A percentile compares a stretch with the other conserved stretches of the same genome.
phyloP scores from a whole-genome alignment of 2,113 vertebrate genomes.

The Embiotoca jacksoni region DNA sequence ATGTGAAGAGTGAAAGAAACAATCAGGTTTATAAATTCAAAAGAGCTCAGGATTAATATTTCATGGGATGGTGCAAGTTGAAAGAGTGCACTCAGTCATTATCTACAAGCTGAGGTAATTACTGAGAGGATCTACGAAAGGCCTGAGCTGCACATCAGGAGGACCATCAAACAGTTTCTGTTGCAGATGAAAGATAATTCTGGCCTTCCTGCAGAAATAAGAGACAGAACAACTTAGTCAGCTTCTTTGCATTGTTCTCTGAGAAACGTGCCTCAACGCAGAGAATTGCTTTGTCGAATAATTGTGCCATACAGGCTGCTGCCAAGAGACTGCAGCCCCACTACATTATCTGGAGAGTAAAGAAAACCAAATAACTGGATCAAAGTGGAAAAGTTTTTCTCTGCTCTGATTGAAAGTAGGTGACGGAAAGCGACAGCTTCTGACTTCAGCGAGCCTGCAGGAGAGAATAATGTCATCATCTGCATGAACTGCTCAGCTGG shows the following conservation, averaged over 20 bases:
- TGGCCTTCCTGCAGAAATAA: background rate
- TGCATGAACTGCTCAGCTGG: conserved; percentile 67
- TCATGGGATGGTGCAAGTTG: background rate
- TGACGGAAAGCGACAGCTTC: conserved; percentile 21
- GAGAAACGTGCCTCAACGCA: conserved; percentile 5
- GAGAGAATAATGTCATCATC: conserved; percentile 62
- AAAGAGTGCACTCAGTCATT: conserved; percentile 3
- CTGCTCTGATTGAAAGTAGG: conserved; percentile 1
- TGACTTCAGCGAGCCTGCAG: conserved; percentile 41
- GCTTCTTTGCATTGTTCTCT: conserved; percentile 26
- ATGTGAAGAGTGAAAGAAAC: background rate
- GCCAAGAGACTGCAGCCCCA: conserved; percentile 3
- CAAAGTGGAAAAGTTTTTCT: conserved; percentile 16
- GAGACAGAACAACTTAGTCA: conserved; percentile 12
- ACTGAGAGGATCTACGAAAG: background rate
- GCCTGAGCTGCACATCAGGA: conserved; percentile 8
- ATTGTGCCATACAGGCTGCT: background rate
- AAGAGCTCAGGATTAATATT: conserved; percentile 30
- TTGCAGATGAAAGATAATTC: background rate
- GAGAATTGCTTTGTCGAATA: background rate
- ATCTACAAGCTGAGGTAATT: background rate
- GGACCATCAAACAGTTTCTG: background rate
- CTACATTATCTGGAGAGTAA: background rate
- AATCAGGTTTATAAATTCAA: too few relatives aligned
- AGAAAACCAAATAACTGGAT: background rate